Evolutionary conservation across 2,888 invertebrate genomes (phyloP), one percentile per base, ranked within the genome.

Genomic region (Sesamia inferens): DNA sequence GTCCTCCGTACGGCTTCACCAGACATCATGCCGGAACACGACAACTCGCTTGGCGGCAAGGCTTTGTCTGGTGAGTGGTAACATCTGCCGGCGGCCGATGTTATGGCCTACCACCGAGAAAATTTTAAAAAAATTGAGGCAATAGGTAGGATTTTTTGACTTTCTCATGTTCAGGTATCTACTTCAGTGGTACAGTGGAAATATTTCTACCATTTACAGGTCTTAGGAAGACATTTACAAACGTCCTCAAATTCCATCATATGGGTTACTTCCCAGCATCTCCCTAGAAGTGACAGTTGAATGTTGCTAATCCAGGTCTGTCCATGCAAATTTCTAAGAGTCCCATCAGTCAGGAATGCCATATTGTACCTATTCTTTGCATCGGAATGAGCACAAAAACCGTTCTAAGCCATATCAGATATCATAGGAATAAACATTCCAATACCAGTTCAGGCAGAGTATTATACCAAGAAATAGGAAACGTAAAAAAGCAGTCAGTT

Each of bases 341-440:
- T 11, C 16, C 24, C n/a, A 67, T 79, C 22, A 39, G 5, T 22
- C 51, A 44, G n/a, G 62, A 55, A 80, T 68, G 31, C 31, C 16
- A 57, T 31, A 39, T 7, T n/a, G 14, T 10, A n/a, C n/a, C n/a
- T n/a, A 31, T 55, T 31, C 31, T 55, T 44, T 22, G 3, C n/a
- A 68, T 14, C 57, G 14, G 51, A 74, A 74, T 22, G 62, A 16
- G 42, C 67, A 47, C 44, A 51, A 76, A 64, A 64, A 48, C 57
- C n/a, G 16, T 19, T 22, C 48, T 22, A 42, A 11, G 47, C 39
- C 63, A 42, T 68, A 74, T 62, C 57, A 63, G 80, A 75, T 79
- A 78, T 77, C 14, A 77, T 68, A 77, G 55, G 67, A 68, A 75
- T 47, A 74, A 31, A 16, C 54, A 79, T 77, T 58, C 78, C 76